Evolutionary conservation across 2,113 vertebrate species (phyloP), one percentile per base, ranked within the genome.

Genomic region (Tenebrosternarchus preto): DNA sequence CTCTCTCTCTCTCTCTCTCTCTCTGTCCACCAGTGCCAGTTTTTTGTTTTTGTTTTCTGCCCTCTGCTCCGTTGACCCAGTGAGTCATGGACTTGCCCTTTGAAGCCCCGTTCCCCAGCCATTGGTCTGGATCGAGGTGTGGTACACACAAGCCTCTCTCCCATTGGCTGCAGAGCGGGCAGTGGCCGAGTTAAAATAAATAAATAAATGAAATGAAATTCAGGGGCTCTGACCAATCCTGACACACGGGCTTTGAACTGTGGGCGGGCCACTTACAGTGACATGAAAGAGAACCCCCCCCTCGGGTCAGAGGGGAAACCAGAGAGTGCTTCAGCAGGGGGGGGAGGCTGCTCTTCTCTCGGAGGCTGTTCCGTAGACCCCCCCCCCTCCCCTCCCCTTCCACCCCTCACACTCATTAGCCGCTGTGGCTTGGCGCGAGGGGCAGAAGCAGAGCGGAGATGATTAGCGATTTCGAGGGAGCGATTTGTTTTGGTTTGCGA

Each of bases 401-500:
- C 59, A 53, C 8, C 8, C 46, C 8, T 15, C 25, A 53, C 76
- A 57, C 88, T 88, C 79, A 84, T 85, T 87, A 85, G 64, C 77
- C 46, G n/a, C 71, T 46, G 20, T 27, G 25, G 69, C 80, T 78
- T 76, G 60, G 84, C 81, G 57, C 68, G 5, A 63, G 75, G 11
- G 80, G 78, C 27, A 61, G 59, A 79, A 82, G 50, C 71, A 75
- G 55, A 80, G 33, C 66, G 9, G 53, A 64, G 56, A 81, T 85
- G 76, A 83, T 70, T 80, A 76, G 78, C 61, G 25, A 81, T 84
- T 69, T 71, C 19, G 22, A 64, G 61, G 25, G 43, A 76, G 83
- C 33, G 77, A 76, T 82, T 82, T 82, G 80, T 82, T 82, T 75
- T 85, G 80, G 71, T 85, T 64, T 74, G 76, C 56, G 76, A 68